A percentile compares a stretch with the other conserved stretches of the same genome.
Conservation (phyloP, 2,113 vertebrate genomes). For the Hypocryptadius cinnamomeus region DNA sequence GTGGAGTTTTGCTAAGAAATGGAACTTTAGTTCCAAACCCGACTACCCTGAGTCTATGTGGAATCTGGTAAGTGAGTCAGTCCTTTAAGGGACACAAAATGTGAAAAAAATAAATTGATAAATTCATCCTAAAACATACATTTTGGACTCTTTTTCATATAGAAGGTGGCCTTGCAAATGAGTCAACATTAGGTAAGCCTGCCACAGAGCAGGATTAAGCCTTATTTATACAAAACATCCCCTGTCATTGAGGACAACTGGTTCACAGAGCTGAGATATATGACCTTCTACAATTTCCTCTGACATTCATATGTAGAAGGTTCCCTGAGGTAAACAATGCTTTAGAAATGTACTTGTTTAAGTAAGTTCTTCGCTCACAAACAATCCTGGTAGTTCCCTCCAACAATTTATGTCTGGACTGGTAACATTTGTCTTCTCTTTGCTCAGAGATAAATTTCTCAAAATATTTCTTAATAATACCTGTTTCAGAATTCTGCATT, state of each 20-base stretch:
- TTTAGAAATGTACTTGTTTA: neutral
- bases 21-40: neutral
- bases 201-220: neutral
- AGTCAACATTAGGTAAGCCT: neutral
- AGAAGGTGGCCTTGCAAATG: neutral
- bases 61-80: neutral
- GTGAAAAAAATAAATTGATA: neutral
- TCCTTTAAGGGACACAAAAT: neutral
- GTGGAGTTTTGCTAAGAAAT: neutral
- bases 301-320: neutral
- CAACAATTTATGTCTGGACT: neutral
- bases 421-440: neutral
- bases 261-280: neutral
- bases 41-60: neutral
- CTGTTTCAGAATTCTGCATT: neutral
- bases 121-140: neutral
- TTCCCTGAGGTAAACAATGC: neutral
- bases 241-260: neutral
- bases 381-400: neutral
- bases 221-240: neutral
- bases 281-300: slow-evolving; percentile 18
- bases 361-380: neutral
- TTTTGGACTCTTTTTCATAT: neutral
- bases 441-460: neutral
- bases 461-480: neutral